Percentiles rank a stretch among this genome's conserved stretches.
phyloP scores from a whole-genome alignment of 2,888 invertebrate genomes.

The Phania funesta region DNA sequence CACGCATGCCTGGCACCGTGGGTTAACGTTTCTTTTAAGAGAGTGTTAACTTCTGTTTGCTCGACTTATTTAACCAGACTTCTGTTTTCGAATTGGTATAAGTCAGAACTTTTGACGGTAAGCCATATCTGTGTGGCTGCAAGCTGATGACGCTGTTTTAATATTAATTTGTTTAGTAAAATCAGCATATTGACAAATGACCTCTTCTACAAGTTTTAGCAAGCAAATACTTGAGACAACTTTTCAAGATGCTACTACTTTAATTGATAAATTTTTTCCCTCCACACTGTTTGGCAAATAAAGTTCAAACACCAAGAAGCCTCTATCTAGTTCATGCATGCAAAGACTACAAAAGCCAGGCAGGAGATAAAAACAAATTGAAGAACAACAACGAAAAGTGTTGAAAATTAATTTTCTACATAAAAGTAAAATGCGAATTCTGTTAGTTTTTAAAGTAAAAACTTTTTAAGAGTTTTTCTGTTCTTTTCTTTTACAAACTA shows the following conservation, averaged over 20 bases:
- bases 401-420: constrained; percentile 50
- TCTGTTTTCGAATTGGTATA: too few species aligned
- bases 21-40: too few species aligned
- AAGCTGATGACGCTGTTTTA: too few species aligned
- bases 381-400: constrained; percentile 17
- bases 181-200: constrained; percentile 57
- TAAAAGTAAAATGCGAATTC: constrained; percentile 61
- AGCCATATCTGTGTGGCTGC: too few species aligned
- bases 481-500: background rate
- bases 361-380: background rate
- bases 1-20: too few species aligned
- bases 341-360: background rate
- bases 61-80: too few species aligned
- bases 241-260: constrained; percentile 60
- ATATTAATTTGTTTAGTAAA: constrained; percentile 27
- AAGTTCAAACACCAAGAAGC: background rate
- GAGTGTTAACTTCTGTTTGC: too few species aligned
- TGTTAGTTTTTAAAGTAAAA: constrained; percentile 40
- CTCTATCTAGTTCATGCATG: background rate
- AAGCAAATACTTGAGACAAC: constrained; percentile 52
- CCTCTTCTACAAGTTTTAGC: constrained; percentile 55
- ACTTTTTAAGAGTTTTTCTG: constrained; percentile 32
- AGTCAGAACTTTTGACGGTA: background rate
- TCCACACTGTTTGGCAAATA: background rate
- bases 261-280: constrained; percentile 55